These are phyloP conservation scores for Andrena hattorfiana DNA, from an alignment of 2,888 invertebrate genomes.

Conservation along the genomic window DNA sequence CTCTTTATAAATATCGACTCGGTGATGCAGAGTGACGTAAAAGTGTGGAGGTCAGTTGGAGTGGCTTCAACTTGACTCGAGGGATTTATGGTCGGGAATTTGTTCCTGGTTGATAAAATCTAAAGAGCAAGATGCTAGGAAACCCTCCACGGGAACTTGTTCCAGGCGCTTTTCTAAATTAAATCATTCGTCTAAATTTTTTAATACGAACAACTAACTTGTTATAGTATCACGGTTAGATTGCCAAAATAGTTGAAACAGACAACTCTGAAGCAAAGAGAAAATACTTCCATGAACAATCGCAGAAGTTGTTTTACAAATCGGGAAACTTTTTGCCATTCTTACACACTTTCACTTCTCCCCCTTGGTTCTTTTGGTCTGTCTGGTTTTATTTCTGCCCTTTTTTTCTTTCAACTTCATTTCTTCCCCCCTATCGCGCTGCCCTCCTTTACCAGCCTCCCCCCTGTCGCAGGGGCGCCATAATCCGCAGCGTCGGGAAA, in stretches of 20 bases:
- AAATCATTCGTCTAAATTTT: slow-evolving; percentile 25
- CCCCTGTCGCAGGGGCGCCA: background rate
- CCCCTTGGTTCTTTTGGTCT: background rate
- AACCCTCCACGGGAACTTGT: slow-evolving; percentile 11
- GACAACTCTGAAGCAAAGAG: background rate
- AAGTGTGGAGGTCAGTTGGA: slow-evolving; percentile 37
- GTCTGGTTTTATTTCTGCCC: background rate
- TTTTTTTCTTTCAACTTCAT: background rate
- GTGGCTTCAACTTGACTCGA: slow-evolving; percentile 44
- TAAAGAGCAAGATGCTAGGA: slow-evolving; percentile 25
- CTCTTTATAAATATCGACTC: slow-evolving; percentile 30
- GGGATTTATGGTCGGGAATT: slow-evolving; percentile 42
- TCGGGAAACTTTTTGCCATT: background rate
- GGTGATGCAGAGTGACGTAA: slow-evolving; percentile 24
- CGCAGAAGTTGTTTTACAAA: background rate
- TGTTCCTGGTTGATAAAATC: slow-evolving; percentile 37
- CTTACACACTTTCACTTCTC: background rate
- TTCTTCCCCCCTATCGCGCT: background rate
- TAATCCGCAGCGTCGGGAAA: slow-evolving; percentile 18
- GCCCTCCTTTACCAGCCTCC: background rate
- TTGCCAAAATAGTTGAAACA: background rate
- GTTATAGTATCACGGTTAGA: background rate
- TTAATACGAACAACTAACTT: background rate
- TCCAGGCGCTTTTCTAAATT: slow-evolving; percentile 21
- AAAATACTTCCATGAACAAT: background rate